These are phyloP conservation scores for Digitonthophagus gazella DNA, from an alignment of 2,888 invertebrate genomes.

Conservation along the genomic window DNA sequence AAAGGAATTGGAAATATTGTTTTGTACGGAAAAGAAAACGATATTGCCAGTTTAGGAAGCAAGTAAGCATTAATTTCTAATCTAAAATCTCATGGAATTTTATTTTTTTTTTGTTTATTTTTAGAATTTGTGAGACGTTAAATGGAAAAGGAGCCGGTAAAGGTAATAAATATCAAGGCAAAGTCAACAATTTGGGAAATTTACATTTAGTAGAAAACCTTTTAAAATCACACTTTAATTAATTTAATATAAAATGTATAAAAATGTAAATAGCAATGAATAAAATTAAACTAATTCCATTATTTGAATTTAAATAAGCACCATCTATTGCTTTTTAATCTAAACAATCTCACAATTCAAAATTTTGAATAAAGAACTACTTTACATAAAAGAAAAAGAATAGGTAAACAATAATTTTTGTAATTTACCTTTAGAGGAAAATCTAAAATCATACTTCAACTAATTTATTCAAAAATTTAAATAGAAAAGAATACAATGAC, in stretches of 20 bases:
- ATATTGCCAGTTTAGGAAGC: constrained; percentile 57
- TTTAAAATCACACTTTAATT: not conserved
- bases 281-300: too few species aligned
- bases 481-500: too few species aligned
- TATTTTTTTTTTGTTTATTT: constrained; percentile 21
- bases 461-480: too few species aligned
- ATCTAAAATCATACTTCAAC: too few species aligned
- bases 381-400: too few species aligned
- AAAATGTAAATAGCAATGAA: not conserved
- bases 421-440: too few species aligned
- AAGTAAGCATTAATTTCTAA: constrained; percentile 56
- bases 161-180: constrained; percentile 73
- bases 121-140: constrained; percentile 53
- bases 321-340: too few species aligned
- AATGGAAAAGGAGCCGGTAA: constrained; percentile 77
- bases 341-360: too few species aligned
- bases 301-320: too few species aligned
- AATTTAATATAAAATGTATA: not conserved
- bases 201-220: not conserved
- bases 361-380: too few species aligned
- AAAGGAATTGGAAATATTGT: constrained; percentile 60
- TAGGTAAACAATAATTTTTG: too few species aligned
- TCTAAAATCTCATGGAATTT: too few species aligned
- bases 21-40: constrained; percentile 57
- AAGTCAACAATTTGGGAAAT: constrained; percentile 66